Evolutionary conservation across 2,888 invertebrate genomes (phyloP), one percentile per base, ranked within the genome.

Genomic region (Pimpla rufipes): DNA sequence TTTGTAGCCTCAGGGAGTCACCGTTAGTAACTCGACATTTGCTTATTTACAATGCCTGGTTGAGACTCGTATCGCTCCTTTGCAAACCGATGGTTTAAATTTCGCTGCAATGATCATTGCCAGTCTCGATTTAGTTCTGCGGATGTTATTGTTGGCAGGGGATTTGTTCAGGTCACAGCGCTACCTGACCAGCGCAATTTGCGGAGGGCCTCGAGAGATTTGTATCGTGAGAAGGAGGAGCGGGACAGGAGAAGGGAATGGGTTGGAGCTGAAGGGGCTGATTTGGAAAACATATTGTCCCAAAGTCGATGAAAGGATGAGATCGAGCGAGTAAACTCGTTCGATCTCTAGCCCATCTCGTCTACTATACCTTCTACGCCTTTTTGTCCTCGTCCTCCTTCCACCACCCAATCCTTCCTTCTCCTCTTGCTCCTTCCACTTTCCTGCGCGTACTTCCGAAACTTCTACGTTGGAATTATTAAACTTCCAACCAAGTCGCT

Each of bases 401-500:
- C 80, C 73, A 55, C 62, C 70, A 66, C 78, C 55, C 29, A 29
- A 3, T 29, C 68, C 79, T 42, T 59, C 66, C 73, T 47, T 35
- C 62, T 67, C 82, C 50, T 75, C 66, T 73, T 52, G 52, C 55
- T n/a, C 80, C 78, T 75, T 52, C 71, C 75, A 68, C 71, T 77
- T 83, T 68, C 79, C 71, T 23, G 4, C 76, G 67, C 81, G 76
- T 77, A 78, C 75, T 77, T 78, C 79, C 79, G 88, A 90, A 92
- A 91, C 90, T 92, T 90, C 88, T 84, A 87, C 89, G 89, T 89
- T 90, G 92, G 91, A 92, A 92, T 92, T 92, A 92, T 92, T 92
- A 92, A 92, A 92, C 90, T 92, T 91, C 88, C 89, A 90, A 68
- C 89, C 90, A 92, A 92, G 92, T 92, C 91, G 92, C 91, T 92